phyloP scores from a whole-genome alignment of 2,888 invertebrate genomes.

The Pachycephus smyrnensis region DNA sequence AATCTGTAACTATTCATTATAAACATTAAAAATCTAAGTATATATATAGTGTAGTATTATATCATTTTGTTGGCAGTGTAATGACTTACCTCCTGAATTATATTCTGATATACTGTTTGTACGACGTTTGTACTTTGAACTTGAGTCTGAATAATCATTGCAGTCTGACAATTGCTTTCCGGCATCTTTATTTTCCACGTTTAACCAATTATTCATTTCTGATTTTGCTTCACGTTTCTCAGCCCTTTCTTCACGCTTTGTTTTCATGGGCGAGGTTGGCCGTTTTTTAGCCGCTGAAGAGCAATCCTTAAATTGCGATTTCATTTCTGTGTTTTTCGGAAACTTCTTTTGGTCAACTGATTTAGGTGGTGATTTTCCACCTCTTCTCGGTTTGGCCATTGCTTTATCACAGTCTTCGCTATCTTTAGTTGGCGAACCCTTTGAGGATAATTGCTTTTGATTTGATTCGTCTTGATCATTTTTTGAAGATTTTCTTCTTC shows the following conservation, averaged over 20 bases:
- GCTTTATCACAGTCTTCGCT: conserved; percentile 43
- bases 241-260: conserved; percentile 62
- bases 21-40: not conserved
- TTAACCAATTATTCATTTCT: not conserved
- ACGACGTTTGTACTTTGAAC: not conserved
- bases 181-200: not conserved
- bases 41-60: not conserved
- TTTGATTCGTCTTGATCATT: conserved; percentile 66
- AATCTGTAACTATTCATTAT: not conserved
- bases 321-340: conserved; percentile 23
- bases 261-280: conserved; percentile 44
- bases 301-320: not conserved
- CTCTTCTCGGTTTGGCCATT: conserved; percentile 46
- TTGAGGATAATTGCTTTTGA: conserved; percentile 65
- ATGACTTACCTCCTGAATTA: not conserved
- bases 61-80: not conserved
- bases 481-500: conserved; percentile 66
- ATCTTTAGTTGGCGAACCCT: conserved; percentile 41
- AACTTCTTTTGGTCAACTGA: conserved; percentile 32
- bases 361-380: conserved; percentile 61
- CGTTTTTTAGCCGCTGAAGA: conserved; percentile 50
- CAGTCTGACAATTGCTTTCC: not conserved
- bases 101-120: not conserved
- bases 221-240: conserved; percentile 65
- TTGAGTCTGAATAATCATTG: not conserved